Conservation (phyloP, 2,113 vertebrate genomes). For the Marcusenius ussheri region DNA sequence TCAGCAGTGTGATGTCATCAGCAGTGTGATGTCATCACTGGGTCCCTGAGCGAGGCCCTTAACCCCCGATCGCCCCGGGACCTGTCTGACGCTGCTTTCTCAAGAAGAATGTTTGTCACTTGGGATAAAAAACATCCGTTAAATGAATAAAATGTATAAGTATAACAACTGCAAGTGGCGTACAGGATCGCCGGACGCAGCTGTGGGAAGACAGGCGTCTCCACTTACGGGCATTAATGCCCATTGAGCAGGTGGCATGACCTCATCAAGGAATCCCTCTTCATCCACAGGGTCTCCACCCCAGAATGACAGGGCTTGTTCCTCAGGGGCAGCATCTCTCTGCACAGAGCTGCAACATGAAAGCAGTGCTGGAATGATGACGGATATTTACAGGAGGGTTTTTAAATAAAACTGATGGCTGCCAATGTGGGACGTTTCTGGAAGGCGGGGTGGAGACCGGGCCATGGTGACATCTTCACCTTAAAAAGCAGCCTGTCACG, state of each 20-base stretch:
- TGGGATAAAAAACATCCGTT: neutral
- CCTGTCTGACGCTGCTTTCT: neutral
- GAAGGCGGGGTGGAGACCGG: neutral
- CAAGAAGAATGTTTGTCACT: neutral
- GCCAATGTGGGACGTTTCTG: neutral
- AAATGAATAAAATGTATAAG: neutral
- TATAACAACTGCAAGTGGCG: neutral
- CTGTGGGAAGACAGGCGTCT: neutral
- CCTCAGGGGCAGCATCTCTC: neutral
- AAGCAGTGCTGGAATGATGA: neutral
- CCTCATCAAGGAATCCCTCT: neutral
- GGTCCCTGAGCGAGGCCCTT: neutral
- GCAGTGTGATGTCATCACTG: neutral
- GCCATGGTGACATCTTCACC: too few species aligned
- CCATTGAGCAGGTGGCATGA: neutral
- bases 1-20: neutral
- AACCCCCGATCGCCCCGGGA: neutral
- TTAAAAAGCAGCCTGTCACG: too few species aligned
- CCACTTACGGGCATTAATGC: neutral
- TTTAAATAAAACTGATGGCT: neutral
- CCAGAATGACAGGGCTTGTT: neutral
- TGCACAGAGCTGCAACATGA: neutral
- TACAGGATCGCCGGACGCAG: neutral
- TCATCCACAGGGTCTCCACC: constrained; percentile 6
- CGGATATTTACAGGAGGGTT: neutral